Evolutionary conservation across 2,113 vertebrate species (phyloP), one percentile per base, ranked within the genome.

Genomic region (Mus pahari): DNA sequence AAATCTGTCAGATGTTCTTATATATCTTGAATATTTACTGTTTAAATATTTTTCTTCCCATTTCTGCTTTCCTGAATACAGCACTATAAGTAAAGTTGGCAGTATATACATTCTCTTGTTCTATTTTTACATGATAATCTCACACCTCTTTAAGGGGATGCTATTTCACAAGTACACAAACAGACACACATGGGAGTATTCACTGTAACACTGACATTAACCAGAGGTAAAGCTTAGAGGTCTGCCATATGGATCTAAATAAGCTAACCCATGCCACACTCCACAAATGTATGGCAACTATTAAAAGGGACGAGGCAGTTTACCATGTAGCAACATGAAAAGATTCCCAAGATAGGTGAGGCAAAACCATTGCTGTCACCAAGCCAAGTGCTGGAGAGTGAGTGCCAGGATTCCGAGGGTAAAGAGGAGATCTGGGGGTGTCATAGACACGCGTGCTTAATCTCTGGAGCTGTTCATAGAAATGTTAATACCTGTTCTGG

Each of bases 131-230:
- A 78, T 36, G 8, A 86, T 78, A 94, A 94, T 81, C 8, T 79
- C 74, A 91, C 36, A 60, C 13, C 91, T 91, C 39, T 96, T 96
- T 81, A 89, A 96, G 82, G 60, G 70, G 24, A 78, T 55, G 53
- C 5, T 26, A 82, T 81, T 93, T 94, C 31, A n/a, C 4, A 96
- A 90, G n/a, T 42, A 88, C 5, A 73, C 36, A 90, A 78, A 95
- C 36, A 90, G 64, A 94, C 0, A 78, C 6, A 86, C 48, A 77
- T 36, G 74, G 50, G 12, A 12, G 71, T 45, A 12, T 33, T 96
- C 66, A 86, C 20, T 81, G 39, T 71, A 92, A 82, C 7, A 70
- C 7, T 92, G 66, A 92, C 3, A 58, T 31, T 4, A 81, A 87
- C 20, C 12, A 91, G 22, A 77, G 45, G 31, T 22, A 71, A 92